These are phyloP conservation scores for Pachypeltis micranthus DNA, from an alignment of 1,140 invertebrate genomes.

Conservation along the genomic window DNA sequence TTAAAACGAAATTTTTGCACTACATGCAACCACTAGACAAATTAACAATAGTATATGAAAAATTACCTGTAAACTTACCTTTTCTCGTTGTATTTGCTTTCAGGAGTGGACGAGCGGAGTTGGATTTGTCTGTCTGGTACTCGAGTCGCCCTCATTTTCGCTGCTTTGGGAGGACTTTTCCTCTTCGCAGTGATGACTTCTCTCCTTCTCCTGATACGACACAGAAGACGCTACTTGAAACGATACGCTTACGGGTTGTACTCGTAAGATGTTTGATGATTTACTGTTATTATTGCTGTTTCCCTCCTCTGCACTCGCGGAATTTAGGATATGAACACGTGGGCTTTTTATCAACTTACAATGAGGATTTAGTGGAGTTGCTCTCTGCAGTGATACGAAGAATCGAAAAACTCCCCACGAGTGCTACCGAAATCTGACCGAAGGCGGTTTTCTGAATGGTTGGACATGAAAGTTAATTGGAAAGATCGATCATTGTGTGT, in stretches of 20 bases:
- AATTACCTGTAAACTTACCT: no score
- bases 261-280: not conserved
- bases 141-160: constrained; percentile 12
- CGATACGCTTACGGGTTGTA: not conserved
- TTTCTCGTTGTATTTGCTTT: not conserved
- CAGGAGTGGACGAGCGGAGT: not conserved
- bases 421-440: not conserved
- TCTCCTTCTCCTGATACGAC: constrained; percentile 7
- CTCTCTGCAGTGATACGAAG: not conserved
- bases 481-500: no score
- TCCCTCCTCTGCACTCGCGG: not conserved
- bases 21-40: no score
- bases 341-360: not conserved
- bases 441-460: no score
- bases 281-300: not conserved
- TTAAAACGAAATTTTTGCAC: no score
- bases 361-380: not conserved
- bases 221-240: not conserved
- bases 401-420: not conserved
- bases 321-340: not conserved
- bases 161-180: constrained; percentile 11
- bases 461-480: no score
- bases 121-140: constrained; percentile 13
- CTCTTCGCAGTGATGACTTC: constrained; percentile 4
- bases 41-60: no score